Evolutionary conservation across 2,797 vertebrate species (phyloP).

Genomic region (Galagoides demidoff): DNA sequence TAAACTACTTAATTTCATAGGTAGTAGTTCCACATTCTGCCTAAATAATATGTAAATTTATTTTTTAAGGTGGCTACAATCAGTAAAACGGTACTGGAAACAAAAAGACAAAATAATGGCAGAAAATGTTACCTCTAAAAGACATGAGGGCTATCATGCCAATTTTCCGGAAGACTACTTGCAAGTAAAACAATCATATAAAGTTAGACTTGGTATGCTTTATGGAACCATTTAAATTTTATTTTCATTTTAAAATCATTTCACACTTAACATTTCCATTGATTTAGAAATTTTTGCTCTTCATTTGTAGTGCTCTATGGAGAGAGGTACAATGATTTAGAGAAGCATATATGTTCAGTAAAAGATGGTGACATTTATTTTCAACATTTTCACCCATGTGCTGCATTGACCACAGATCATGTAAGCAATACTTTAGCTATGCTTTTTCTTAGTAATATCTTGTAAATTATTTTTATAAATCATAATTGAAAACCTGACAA

Average conservation of each 20-base stretch:
- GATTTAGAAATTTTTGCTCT: conserved; percentile 1
- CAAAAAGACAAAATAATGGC: conserved; percentile 54
- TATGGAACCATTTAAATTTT: not conserved
- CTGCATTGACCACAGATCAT: conserved; percentile 79
- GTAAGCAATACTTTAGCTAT: conserved; percentile 73
- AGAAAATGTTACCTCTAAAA: not conserved
- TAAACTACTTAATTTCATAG: not conserved
- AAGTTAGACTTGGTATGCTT: conserved; percentile 80
- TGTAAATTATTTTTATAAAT: not conserved
- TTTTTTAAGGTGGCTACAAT: conserved; percentile 80
- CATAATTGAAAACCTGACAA: not conserved
- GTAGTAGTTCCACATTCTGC: not conserved
- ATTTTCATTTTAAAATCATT: not conserved
- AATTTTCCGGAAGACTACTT: conserved; percentile 10
- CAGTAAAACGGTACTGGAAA: conserved; percentile 79
- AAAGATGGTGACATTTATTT: conserved; percentile 52
- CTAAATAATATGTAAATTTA: not conserved
- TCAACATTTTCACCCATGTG: conserved; percentile 83
- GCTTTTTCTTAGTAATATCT: not conserved
- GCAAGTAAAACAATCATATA: conserved; percentile 71
- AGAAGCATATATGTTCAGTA: conserved; percentile 82
- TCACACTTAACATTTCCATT: not conserved
- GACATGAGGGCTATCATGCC: not conserved
- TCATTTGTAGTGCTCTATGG: conserved; percentile 77
- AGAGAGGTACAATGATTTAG: conserved; percentile 85